These are phyloP conservation scores for Campodea augens DNA, from an alignment of 1,140 invertebrate species.

Conservation along the genomic window DNA sequence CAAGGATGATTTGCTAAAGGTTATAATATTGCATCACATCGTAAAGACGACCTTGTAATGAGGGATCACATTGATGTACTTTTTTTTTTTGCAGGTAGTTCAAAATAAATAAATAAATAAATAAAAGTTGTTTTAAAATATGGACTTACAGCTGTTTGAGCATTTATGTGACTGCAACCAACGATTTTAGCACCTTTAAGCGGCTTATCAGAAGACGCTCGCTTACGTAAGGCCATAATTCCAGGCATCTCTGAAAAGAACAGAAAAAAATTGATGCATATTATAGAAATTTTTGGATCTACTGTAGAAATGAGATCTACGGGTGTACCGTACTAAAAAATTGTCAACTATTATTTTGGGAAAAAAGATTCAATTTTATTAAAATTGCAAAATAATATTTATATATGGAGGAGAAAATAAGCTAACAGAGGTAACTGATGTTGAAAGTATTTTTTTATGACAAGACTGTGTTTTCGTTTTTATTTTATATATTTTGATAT, in stretches of 20 bases:
- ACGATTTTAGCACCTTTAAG: slow-evolving; percentile 90
- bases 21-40: too few relatives aligned
- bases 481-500: too few relatives aligned
- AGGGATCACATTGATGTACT: too few relatives aligned
- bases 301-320: neutral
- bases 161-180: slow-evolving; percentile 94
- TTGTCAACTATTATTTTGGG: neutral
- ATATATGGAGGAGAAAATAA: too few relatives aligned
- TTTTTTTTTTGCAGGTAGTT: too few relatives aligned
- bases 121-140: slow-evolving; percentile 1
- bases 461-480: too few relatives aligned
- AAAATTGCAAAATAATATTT: too few relatives aligned
- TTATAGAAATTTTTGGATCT: neutral
- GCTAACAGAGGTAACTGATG: too few relatives aligned
- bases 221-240: slow-evolving; percentile 78
- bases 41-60: too few relatives aligned
- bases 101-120: too few relatives aligned
- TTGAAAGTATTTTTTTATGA: too few relatives aligned
- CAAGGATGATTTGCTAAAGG: too few relatives aligned
- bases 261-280: slow-evolving; percentile 7
- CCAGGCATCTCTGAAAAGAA: slow-evolving; percentile 71
- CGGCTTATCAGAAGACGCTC: slow-evolving; percentile 82
- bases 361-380: neutral
- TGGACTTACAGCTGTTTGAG: slow-evolving; percentile 74
- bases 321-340: neutral